These are phyloP conservation scores for Anolis apletophallus DNA, from an alignment of 2,797 vertebrate species.

Conservation along the genomic window DNA sequence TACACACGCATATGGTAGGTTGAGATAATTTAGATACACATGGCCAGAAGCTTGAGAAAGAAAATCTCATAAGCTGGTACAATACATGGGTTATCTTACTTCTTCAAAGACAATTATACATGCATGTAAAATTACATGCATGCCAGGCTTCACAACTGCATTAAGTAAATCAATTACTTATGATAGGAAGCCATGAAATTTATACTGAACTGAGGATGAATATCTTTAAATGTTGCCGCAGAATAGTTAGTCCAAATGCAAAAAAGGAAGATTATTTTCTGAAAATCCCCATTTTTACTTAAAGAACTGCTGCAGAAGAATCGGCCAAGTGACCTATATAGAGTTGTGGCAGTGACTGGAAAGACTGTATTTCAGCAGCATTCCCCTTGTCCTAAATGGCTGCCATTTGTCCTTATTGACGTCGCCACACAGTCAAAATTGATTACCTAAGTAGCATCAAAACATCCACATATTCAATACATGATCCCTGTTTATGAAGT, in stretches of 20 bases:
- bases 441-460: not conserved
- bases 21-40: constrained; percentile 22
- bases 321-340: not conserved
- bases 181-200: not conserved
- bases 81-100: not conserved
- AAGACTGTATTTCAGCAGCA: not conserved
- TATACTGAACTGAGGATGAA: not conserved
- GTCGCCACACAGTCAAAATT: not conserved
- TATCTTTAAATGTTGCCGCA: not conserved
- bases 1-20: constrained; percentile 14
- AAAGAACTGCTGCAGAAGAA: not conserved
- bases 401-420: not conserved
- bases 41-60: not conserved
- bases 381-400: not conserved
- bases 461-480: not conserved
- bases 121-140: constrained; percentile 22
- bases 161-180: constrained; percentile 11
- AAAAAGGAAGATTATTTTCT: not conserved
- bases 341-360: not conserved
- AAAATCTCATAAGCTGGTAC: not conserved
- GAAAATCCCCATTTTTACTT: no score
- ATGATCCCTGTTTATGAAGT: not conserved
- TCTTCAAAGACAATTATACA: constrained; percentile 1
- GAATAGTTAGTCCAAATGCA: not conserved
- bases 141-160: not conserved